A percentile compares a stretch with the other conserved stretches of the same genome.
Conservation (phyloP, 2,888 invertebrate genomes). For the Aromia moschata region DNA sequence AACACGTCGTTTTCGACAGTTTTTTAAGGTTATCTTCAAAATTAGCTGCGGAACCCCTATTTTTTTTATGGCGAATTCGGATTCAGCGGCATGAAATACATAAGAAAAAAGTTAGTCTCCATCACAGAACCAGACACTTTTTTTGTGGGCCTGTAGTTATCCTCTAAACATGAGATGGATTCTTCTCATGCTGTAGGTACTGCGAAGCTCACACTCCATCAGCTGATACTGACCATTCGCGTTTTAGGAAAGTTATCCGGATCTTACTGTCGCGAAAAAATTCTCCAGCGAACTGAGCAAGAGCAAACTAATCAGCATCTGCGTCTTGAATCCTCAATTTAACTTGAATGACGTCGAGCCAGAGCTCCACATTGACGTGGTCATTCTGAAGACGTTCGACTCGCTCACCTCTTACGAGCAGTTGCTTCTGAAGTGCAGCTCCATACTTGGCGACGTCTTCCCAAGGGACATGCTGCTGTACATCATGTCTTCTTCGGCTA, state of each 20-base stretch:
- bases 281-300: constrained; percentile 40
- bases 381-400: constrained; percentile 72
- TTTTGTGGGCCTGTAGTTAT: too few relatives aligned
- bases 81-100: too few relatives aligned
- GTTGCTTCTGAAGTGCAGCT: constrained; percentile 71
- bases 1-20: too few relatives aligned
- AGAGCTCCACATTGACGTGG: constrained; percentile 69
- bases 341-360: constrained; percentile 66
- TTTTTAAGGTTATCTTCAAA: too few relatives aligned
- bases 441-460: constrained; percentile 72
- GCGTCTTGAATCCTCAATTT: constrained; percentile 64
- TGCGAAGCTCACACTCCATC: too few relatives aligned
- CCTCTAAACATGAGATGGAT: too few relatives aligned
- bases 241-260: constrained; percentile 49
- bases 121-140: too few relatives aligned
- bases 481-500: constrained; percentile 65
- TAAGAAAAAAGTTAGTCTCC: too few relatives aligned
- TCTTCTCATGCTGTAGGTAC: too few relatives aligned
- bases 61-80: too few relatives aligned
- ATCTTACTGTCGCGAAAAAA: constrained; percentile 39
- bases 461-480: constrained; percentile 69
- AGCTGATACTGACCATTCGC: too few relatives aligned
- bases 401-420: constrained; percentile 72
- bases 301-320: constrained; percentile 60
- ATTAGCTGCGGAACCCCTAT: too few relatives aligned